Conservation (phyloP, 2,797 vertebrate species). For the Notolabrus celidotus region DNA sequence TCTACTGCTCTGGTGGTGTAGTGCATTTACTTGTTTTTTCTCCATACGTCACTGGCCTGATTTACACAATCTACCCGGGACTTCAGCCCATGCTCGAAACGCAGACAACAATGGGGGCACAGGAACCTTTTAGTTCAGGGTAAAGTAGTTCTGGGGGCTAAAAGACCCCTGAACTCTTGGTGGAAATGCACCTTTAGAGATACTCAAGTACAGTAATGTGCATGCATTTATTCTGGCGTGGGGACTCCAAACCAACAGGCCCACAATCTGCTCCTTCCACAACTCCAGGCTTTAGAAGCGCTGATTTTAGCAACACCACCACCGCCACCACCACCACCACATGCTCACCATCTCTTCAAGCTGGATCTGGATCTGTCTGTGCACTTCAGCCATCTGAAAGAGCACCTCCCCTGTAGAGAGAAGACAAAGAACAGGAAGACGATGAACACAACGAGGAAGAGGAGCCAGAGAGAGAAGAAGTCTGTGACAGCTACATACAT, state of each 20-base stretch:
- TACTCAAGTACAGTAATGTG: not conserved
- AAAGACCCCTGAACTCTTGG: no score
- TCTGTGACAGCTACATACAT: slow-evolving; percentile 39
- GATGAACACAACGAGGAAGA: slow-evolving; percentile 36
- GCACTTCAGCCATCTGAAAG: slow-evolving; percentile 99
- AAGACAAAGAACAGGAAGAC: slow-evolving; percentile 37
- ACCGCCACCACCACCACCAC: slow-evolving; percentile 27
- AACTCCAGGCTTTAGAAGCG: slow-evolving; percentile 19
- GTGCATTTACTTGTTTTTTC: no score
- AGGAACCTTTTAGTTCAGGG: no score
- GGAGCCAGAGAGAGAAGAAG: slow-evolving; percentile 9
- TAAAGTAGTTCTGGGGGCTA: no score
- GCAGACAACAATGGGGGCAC: no score
- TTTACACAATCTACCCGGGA: no score
- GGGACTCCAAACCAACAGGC: slow-evolving; percentile 35
- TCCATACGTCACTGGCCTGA: no score
- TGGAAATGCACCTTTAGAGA: no score
- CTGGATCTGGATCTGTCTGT: slow-evolving; percentile 98
- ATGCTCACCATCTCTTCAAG: slow-evolving; percentile 96
- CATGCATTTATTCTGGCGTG: not conserved
- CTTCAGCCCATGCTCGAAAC: no score
- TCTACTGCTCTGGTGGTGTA: no score
- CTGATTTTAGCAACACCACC: slow-evolving; percentile 47
- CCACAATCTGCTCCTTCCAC: slow-evolving; percentile 39
- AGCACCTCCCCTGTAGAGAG: slow-evolving; percentile 92